Conservation (phyloP, 1,140 invertebrate species). For the Marisa cornuarietis region DNA sequence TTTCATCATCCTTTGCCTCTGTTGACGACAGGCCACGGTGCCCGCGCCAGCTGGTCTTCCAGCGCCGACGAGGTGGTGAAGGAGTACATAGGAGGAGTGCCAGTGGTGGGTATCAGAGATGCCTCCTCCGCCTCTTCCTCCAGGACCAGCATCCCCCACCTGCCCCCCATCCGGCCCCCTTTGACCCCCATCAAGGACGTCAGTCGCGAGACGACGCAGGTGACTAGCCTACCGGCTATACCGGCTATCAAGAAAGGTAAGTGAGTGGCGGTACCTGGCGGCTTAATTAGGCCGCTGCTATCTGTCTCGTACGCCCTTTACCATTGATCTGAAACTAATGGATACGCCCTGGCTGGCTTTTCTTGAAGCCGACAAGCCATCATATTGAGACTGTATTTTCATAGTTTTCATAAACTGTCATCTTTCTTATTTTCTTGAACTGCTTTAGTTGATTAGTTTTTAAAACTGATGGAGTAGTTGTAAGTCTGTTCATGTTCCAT, state of each 20-base stretch:
- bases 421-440: too few relatives aligned
- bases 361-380: too few relatives aligned
- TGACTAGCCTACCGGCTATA: constrained; percentile 44
- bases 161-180: constrained; percentile 35
- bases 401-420: too few relatives aligned
- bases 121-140: constrained; percentile 16
- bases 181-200: constrained; percentile 54
- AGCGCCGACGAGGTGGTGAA: constrained; percentile 25
- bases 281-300: too few relatives aligned
- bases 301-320: too few relatives aligned
- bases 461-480: too few relatives aligned
- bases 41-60: constrained; percentile 15
- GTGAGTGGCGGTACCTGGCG: constrained; percentile 3
- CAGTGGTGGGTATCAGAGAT: constrained; percentile 33
- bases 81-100: constrained; percentile 45
- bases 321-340: too few relatives aligned
- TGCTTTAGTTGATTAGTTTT: too few relatives aligned
- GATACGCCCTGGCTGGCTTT: too few relatives aligned
- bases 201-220: constrained; percentile 52
- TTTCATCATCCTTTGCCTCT: neutral
- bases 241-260: constrained; percentile 41
- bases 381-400: too few relatives aligned
- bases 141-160: constrained; percentile 37
- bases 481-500: too few relatives aligned
- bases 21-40: constrained; percentile 13